Conservation (phyloP, 2,888 invertebrate genomes). For the Dasypogon diadema region DNA sequence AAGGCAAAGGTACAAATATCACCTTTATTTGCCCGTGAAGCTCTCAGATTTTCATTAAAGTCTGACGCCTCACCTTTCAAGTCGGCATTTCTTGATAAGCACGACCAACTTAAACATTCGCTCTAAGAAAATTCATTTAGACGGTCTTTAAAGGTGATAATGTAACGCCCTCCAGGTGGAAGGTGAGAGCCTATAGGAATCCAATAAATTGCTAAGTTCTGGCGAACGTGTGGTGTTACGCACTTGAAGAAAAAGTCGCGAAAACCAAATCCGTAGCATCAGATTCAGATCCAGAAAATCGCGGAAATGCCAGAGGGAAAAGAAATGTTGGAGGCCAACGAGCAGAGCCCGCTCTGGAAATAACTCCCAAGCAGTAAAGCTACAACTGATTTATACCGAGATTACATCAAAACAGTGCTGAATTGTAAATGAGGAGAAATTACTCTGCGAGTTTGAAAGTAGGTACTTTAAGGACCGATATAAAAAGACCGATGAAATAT, state of each 20-base stretch:
- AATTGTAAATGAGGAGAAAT: slow-evolving; percentile 37
- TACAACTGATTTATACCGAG: slow-evolving; percentile 27
- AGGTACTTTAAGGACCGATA: neutral
- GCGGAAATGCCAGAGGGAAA: neutral
- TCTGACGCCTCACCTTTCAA: neutral
- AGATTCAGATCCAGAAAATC: neutral
- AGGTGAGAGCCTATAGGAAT: neutral
- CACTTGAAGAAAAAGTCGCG: neutral
- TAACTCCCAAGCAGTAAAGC: neutral
- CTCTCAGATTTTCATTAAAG: slow-evolving; percentile 19
- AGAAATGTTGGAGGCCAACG: neutral
- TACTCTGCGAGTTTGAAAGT: slow-evolving; percentile 23
- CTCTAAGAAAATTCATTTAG: slow-evolving; percentile 15
- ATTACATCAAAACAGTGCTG: slow-evolving; percentile 32
- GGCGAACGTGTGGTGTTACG: neutral
- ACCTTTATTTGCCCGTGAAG: neutral
- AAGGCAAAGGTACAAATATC: neutral
- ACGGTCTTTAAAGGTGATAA: slow-evolving; percentile 19
- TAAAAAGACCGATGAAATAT: slow-evolving; percentile 17
- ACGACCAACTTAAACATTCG: neutral
- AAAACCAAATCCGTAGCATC: neutral
- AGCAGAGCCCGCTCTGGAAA: neutral
- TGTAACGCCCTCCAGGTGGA: neutral
- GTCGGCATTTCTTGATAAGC: slow-evolving; percentile 7
- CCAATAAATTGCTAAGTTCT: neutral